Conservation (phyloP, 2,113 vertebrate genomes). For the Nothobranchius kuhntae region DNA sequence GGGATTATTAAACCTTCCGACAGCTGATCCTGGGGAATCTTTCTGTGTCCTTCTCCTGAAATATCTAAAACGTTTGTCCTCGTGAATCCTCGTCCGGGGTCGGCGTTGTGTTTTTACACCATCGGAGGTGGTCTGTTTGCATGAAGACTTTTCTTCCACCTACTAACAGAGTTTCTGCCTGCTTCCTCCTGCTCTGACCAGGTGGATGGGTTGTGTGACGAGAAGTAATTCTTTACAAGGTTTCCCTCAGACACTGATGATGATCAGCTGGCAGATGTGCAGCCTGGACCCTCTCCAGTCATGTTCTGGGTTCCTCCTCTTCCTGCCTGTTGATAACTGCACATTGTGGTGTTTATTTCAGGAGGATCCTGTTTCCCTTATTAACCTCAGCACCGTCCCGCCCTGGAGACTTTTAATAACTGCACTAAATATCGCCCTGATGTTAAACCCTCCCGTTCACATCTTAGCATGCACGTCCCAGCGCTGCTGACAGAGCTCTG, state of each 20-base stretch:
- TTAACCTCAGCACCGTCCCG: slow-evolving; percentile 47
- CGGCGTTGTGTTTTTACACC: not conserved
- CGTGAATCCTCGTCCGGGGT: slow-evolving; percentile 6
- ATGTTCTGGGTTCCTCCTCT: slow-evolving; percentile 36
- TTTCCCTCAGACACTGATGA: slow-evolving; percentile 11
- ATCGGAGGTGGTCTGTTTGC: slow-evolving; percentile 40
- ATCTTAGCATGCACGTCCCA: slow-evolving; percentile 40
- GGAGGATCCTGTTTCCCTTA: slow-evolving; percentile 44
- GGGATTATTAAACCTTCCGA: not conserved
- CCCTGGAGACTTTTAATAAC: slow-evolving; percentile 41
- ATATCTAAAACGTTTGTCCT: slow-evolving; percentile 36
- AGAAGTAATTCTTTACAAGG: not conserved
- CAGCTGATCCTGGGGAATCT: not conserved
- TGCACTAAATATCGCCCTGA: slow-evolving; percentile 43
- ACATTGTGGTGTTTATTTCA: slow-evolving; percentile 62
- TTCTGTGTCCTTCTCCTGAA: slow-evolving; percentile 18
- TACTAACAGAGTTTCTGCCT: slow-evolving; percentile 54
- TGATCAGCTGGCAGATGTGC: slow-evolving; percentile 20
- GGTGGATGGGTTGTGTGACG: slow-evolving; percentile 46
- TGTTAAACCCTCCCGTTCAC: slow-evolving; percentile 23
- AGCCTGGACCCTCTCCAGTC: slow-evolving; percentile 23
- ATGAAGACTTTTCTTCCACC: slow-evolving; percentile 53
- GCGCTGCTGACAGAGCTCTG: not conserved
- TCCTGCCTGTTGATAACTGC: slow-evolving; percentile 67
- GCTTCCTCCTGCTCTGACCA: slow-evolving; percentile 46